Percentiles rank a stretch among this genome's conserved stretches.
These are phyloP conservation scores for Amphilophus citrinellus DNA, from an alignment of 2,113 vertebrate genomes.

Conservation along the genomic window DNA sequence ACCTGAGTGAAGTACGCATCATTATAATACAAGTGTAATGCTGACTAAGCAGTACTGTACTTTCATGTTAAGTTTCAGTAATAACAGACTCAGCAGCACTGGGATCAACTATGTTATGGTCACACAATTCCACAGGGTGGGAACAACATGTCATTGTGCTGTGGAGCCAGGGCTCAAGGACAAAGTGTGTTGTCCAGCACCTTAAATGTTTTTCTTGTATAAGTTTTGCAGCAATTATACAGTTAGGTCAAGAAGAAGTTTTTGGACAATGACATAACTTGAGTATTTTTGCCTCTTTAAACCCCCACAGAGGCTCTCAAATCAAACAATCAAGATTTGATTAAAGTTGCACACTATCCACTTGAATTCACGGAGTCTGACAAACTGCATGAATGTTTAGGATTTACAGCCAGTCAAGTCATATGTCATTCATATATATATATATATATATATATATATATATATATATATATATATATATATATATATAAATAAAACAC, in stretches of 20 bases:
- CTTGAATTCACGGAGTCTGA: too few species aligned
- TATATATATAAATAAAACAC: too few species aligned
- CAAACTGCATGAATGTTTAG: too few species aligned
- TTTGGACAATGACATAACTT: background rate
- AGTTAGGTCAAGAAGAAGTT: background rate
- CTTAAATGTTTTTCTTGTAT: background rate
- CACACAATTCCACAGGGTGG: conserved; percentile 15
- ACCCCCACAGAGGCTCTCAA: background rate
- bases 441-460: too few species aligned
- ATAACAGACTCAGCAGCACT: background rate
- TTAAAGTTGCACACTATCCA: too few species aligned
- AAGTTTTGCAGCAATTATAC: background rate
- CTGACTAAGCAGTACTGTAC: background rate
- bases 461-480: too few species aligned
- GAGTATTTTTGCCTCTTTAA: background rate
- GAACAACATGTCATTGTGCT: conserved; percentile 5
- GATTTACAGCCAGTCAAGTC: too few species aligned
- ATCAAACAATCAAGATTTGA: background rate
- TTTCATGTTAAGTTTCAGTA: background rate
- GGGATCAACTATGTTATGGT: conserved; percentile 15
- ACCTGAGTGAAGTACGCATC: background rate
- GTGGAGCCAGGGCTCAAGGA: background rate
- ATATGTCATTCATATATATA: too few species aligned
- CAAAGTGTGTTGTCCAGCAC: background rate
- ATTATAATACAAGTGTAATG: background rate